A percentile compares a stretch with the other conserved stretches of the same genome.
phyloP scores from a whole-genome alignment of 2,888 invertebrate genomes.

The Mythimna impura region DNA sequence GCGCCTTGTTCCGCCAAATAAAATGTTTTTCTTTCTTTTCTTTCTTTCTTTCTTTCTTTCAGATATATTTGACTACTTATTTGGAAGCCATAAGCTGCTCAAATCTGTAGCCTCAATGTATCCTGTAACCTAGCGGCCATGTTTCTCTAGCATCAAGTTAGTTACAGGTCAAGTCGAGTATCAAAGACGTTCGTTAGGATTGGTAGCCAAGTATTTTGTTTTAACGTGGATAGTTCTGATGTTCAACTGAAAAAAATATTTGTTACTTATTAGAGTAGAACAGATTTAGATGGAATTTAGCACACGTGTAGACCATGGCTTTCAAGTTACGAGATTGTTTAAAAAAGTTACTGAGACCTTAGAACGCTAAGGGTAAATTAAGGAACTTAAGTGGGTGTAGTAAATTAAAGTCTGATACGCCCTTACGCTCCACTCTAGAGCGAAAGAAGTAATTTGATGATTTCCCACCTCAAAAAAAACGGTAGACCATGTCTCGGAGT shows the following conservation, averaged over 20 bases:
- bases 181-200: background rate
- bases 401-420: background rate
- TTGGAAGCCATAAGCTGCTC: too few species aligned
- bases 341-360: background rate
- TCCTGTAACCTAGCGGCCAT: background rate
- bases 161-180: constrained; percentile 4
- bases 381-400: background rate
- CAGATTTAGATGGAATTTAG: too few species aligned
- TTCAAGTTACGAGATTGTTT: background rate
- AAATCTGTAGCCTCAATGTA: background rate
- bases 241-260: background rate
- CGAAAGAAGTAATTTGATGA: background rate
- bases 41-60: too few species aligned
- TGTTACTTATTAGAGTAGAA: too few species aligned
- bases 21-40: too few species aligned
- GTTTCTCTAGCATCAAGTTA: background rate
- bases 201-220: background rate
- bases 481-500: too few species aligned
- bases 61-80: too few species aligned
- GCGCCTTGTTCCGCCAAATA: too few species aligned
- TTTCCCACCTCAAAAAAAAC: background rate
- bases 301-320: background rate
- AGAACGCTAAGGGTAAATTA: background rate
- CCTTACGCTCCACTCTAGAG: background rate
- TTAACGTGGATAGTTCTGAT: background rate